These are phyloP conservation scores for Chelonoidis abingdonii DNA, from an alignment of 2,113 vertebrate genomes.

Conservation along the genomic window DNA sequence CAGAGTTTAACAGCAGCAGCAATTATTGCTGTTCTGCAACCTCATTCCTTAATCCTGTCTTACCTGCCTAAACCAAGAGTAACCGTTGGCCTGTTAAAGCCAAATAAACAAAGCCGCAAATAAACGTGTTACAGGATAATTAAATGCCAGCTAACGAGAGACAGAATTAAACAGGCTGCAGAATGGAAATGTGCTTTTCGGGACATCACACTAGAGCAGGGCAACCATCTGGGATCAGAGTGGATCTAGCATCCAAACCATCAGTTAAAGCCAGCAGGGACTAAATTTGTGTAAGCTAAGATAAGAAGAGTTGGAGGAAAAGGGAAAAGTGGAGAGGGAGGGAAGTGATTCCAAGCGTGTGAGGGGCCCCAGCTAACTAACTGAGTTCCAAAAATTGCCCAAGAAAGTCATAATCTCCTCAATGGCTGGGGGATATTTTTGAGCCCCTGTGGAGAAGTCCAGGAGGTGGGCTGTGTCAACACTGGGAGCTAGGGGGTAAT, in stretches of 20 bases:
- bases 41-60: too few species aligned
- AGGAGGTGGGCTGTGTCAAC: neutral
- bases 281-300: neutral
- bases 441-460: neutral
- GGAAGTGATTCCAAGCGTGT: neutral
- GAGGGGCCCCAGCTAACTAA: neutral
- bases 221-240: neutral
- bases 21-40: neutral
- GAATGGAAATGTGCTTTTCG: neutral
- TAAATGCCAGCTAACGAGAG: neutral
- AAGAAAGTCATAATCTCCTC: neutral
- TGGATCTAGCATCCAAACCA: neutral
- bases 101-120: neutral
- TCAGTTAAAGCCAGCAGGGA: neutral
- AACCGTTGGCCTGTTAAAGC: neutral
- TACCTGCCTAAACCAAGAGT: neutral
- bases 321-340: neutral
- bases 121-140: neutral
- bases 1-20: neutral
- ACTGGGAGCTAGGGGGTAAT: too few species aligned
- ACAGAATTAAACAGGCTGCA: neutral
- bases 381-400: neutral
- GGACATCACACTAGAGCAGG: too few species aligned
- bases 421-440: neutral
- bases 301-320: neutral